A percentile compares a stretch with the other conserved stretches of the same genome.
Conservation (phyloP, 2,113 vertebrate genomes). For the Tragulus kanchil region DNA sequence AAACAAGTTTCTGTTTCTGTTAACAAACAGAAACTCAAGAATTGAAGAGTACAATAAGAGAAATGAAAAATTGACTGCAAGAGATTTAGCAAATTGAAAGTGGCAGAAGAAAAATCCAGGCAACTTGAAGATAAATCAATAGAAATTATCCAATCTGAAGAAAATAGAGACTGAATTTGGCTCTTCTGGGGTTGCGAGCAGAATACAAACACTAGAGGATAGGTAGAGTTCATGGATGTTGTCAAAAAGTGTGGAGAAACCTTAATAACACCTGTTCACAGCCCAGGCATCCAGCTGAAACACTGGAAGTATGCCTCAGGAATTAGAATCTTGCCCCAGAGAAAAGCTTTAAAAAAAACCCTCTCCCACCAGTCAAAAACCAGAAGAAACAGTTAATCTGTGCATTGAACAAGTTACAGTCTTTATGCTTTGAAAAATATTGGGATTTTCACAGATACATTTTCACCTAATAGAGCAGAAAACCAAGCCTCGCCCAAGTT, state of each 20-base stretch:
- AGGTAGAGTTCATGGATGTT: neutral
- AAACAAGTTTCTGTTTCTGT: neutral
- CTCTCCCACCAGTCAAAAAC: neutral
- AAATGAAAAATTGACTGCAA: conserved; percentile 39
- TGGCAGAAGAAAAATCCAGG: neutral
- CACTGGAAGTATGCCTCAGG: neutral
- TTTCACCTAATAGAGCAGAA: neutral
- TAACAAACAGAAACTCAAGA: conserved; percentile 18
- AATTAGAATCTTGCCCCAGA: neutral
- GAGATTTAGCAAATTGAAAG: neutral
- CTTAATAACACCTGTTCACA: neutral
- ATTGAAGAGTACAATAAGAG: conserved; percentile 23
- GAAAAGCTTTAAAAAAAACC: neutral
- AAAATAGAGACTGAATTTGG: neutral
- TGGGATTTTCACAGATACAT: neutral
- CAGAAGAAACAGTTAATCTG: conserved; percentile 6
- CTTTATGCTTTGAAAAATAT: neutral
- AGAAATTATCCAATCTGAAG: conserved; percentile 30
- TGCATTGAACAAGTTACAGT: neutral
- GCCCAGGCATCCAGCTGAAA: neutral
- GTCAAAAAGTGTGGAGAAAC: neutral
- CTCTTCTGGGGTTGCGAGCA: neutral
- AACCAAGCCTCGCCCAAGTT: neutral
- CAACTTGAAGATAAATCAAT: conserved; percentile 54
- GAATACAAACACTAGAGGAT: neutral